Percentiles rank a stretch among this genome's conserved stretches.
phyloP scores from a whole-genome alignment of 2,888 invertebrate species.

The Rotaria magnacalcarata region DNA sequence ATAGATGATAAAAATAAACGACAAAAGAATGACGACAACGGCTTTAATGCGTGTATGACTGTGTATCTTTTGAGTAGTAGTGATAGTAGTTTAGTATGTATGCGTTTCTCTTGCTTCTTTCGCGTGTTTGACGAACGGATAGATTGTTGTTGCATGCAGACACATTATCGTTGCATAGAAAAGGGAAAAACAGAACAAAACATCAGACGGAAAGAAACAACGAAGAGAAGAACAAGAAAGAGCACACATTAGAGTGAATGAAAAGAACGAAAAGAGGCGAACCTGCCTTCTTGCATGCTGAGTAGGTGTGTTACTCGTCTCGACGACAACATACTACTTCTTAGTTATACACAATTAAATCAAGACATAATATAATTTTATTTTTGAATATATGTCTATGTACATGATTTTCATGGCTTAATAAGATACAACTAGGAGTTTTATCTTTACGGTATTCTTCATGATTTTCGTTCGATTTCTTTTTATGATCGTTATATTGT shows the following conservation, averaged over 20 bases:
- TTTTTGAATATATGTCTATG: background rate
- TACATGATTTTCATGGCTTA: background rate
- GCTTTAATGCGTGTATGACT: conserved; percentile 8
- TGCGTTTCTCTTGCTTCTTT: conserved; percentile 9
- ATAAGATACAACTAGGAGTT: background rate
- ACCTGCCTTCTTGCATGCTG: background rate
- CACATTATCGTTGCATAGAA: background rate
- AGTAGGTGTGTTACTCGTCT: background rate
- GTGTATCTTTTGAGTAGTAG: background rate
- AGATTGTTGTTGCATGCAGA: background rate
- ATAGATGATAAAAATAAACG: background rate
- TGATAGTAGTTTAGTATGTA: conserved; percentile 25
- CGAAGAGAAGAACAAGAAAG: background rate
- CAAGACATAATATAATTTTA: background rate
- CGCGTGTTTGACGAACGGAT: conserved; percentile 16
- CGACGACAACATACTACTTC: background rate
- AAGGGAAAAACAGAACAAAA: conserved; percentile 18
- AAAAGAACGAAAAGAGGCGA: background rate
- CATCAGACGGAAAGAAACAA: conserved; percentile 23
- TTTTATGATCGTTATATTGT: background rate
- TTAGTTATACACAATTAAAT: background rate
- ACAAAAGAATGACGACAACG: conserved; percentile 15
- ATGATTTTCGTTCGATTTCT: background rate
- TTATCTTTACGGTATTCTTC: background rate
- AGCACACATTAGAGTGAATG: background rate